Conservation (phyloP, 2,113 vertebrate genomes). For the Ammodramus savannarum region DNA sequence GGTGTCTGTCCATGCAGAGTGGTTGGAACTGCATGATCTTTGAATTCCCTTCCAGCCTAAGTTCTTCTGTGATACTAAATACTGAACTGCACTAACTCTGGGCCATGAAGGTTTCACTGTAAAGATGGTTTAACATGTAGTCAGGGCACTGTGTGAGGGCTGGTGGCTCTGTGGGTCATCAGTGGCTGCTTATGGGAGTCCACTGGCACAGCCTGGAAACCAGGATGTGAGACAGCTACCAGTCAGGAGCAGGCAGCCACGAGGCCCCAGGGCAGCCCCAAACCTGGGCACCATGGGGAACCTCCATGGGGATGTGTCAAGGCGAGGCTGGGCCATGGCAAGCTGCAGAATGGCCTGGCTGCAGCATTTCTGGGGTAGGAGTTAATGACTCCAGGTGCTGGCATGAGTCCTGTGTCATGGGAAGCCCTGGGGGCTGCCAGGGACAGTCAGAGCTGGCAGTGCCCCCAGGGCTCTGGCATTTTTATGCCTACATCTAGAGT, state of each 20-base stretch:
- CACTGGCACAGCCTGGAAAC: background rate
- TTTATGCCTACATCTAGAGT: background rate
- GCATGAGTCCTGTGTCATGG: accelerated
- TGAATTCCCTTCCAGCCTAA: background rate
- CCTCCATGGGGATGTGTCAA: background rate
- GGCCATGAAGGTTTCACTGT: background rate
- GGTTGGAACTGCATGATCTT: background rate
- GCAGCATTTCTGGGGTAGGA: accelerated
- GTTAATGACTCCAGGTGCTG: accelerated
- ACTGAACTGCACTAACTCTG: background rate
- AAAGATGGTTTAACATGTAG: accelerated
- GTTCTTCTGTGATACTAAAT: background rate
- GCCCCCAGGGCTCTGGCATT: background rate
- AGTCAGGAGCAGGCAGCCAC: background rate
- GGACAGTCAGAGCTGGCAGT: background rate
- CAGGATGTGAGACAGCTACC: too few relatives aligned
- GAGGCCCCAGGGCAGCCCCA: background rate
- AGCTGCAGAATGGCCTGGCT: background rate
- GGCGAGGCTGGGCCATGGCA: accelerated
- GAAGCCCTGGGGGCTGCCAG: background rate
- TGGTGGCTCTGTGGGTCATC: accelerated
- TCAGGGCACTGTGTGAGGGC: background rate
- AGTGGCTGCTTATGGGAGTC: accelerated
- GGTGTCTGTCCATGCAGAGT: accelerated
- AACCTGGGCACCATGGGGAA: background rate